These are phyloP conservation scores for Sinella curviseta DNA, from an alignment of 1,140 invertebrate genomes.

Conservation along the genomic window DNA sequence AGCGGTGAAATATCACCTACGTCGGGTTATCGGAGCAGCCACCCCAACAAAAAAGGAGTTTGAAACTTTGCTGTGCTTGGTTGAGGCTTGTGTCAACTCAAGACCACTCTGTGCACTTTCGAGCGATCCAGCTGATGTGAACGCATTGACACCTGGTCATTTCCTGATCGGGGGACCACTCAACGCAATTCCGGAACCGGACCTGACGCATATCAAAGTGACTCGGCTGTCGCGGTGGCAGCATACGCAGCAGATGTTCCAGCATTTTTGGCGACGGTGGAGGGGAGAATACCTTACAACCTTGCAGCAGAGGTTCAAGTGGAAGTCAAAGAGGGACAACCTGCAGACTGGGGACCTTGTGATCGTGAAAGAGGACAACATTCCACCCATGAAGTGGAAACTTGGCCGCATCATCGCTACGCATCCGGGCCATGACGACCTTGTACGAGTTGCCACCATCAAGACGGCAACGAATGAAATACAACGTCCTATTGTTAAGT, in stretches of 20 bases:
- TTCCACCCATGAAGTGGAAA: conserved; percentile 50
- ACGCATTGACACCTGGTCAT: conserved; percentile 48
- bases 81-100: conserved; percentile 52
- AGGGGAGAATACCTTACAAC: background rate
- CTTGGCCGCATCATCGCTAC: conserved; percentile 50
- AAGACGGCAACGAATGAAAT: background rate
- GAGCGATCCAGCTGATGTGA: conserved; percentile 50
- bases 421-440: conserved; percentile 49
- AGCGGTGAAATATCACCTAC: conserved; percentile 48
- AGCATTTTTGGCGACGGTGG: conserved; percentile 20
- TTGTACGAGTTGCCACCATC: conserved; percentile 43
- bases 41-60: conserved; percentile 49
- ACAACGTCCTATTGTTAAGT: conserved; percentile 15
- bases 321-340: background rate
- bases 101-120: conserved; percentile 48
- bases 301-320: conserved; percentile 15
- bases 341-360: background rate
- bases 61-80: conserved; percentile 48
- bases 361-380: background rate
- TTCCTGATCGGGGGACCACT: conserved; percentile 28
- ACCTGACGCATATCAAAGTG: background rate
- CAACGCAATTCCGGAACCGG: background rate
- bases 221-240: conserved; percentile 13
- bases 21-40: conserved; percentile 19
- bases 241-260: background rate